A percentile compares a stretch with the other conserved stretches of the same genome.
phyloP scores from a whole-genome alignment of 2,113 vertebrate species.

The Monopterus albus region DNA sequence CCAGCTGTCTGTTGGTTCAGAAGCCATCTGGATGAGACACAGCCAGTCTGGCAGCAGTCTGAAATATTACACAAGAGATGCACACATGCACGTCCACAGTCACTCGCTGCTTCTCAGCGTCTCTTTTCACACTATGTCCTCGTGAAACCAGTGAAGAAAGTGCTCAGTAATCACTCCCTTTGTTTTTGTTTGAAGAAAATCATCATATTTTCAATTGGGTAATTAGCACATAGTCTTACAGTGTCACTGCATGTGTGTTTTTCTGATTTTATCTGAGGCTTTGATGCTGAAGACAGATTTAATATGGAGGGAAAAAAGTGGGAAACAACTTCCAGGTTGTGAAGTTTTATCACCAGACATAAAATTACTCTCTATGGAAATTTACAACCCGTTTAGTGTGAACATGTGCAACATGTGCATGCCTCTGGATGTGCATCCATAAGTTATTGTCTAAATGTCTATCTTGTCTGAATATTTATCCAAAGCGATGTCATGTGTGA shows the following conservation, averaged over 20 bases:
- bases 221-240: not conserved
- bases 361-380: slow-evolving; percentile 11
- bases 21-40: slow-evolving; percentile 67
- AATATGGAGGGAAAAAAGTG: not conserved
- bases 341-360: slow-evolving; percentile 25
- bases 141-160: not conserved
- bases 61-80: slow-evolving; percentile 58
- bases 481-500: slow-evolving; percentile 5
- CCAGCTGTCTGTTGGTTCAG: slow-evolving; percentile 65
- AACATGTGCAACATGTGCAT: not conserved
- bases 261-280: not conserved
- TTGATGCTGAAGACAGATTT: slow-evolving; percentile 8
- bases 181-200: not conserved
- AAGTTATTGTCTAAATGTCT: slow-evolving; percentile 1
- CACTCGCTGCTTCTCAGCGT: slow-evolving; percentile 9
- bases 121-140: slow-evolving; percentile 31
- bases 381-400: not conserved
- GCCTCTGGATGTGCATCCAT: not conserved
- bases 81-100: slow-evolving; percentile 15
- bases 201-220: too few species aligned
- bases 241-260: not conserved
- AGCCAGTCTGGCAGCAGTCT: slow-evolving; percentile 57
- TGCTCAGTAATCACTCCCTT: not conserved
- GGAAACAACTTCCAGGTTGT: slow-evolving; percentile 9
- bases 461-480: not conserved